phyloP scores from a whole-genome alignment of 2,113 vertebrate species.

The Petrocephalus zakoni region DNA sequence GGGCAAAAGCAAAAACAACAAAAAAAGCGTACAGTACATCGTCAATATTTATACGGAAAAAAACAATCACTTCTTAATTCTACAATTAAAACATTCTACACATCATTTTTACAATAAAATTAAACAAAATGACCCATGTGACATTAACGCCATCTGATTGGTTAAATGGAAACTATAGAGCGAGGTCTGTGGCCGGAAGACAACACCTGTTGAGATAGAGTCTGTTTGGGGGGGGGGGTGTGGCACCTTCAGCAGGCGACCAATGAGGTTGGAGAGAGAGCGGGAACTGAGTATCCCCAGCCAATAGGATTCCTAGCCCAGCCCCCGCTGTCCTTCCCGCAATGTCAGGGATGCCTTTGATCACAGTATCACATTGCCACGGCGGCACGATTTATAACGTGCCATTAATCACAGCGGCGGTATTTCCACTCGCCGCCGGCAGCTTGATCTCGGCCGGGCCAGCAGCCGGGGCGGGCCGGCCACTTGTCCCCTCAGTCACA shows the following conservation, averaged over 20 bases:
- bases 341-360: constrained; percentile 56
- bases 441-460: constrained; percentile 32
- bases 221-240: constrained; percentile 25
- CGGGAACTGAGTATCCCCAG: constrained; percentile 31
- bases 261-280: constrained; percentile 39
- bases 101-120: constrained; percentile 52
- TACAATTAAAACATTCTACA: constrained; percentile 51
- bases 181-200: constrained; percentile 40
- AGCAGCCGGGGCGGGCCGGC: neutral
- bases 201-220: constrained; percentile 21
- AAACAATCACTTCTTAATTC: constrained; percentile 56
- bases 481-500: constrained; percentile 1
- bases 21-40: constrained; percentile 64
- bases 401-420: constrained; percentile 55
- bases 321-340: constrained; percentile 43
- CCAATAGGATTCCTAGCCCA: constrained; percentile 42
- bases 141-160: constrained; percentile 41
- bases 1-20: constrained; percentile 42
- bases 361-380: constrained; percentile 58
- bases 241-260: constrained; percentile 33
- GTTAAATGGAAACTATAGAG: constrained; percentile 42
- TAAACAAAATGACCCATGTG: constrained; percentile 44
- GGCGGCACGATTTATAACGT: constrained; percentile 52
- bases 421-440: constrained; percentile 35
- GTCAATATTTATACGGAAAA: constrained; percentile 61